A percentile compares a stretch with the other conserved stretches of the same genome.
phyloP scores from a whole-genome alignment of 2,888 invertebrate species.

The Orthosia incerta region DNA sequence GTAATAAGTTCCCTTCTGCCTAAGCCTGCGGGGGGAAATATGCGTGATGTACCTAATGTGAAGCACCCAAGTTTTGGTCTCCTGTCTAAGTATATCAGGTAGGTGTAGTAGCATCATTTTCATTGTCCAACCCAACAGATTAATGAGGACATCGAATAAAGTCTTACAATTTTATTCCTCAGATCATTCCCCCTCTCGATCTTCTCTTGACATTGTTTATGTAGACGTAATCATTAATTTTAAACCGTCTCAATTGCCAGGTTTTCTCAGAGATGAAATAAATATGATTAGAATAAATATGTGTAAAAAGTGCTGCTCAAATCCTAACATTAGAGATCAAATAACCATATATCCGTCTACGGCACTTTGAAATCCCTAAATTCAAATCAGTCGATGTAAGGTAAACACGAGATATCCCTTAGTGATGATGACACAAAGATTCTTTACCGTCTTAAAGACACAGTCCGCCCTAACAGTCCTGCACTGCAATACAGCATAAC shows the following conservation, averaged over 20 bases:
- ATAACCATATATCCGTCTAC: no score
- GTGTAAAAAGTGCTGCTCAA: background rate
- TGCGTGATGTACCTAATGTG: no score
- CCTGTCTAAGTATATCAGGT: no score
- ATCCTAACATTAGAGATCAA: background rate
- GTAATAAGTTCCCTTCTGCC: background rate
- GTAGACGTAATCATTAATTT: background rate
- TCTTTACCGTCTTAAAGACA: background rate
- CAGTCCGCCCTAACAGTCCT: background rate
- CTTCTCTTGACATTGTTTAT: conserved; percentile 37
- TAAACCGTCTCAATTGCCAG: background rate
- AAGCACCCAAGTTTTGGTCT: no score
- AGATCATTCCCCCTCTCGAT: conserved; percentile 33
- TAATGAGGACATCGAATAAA: conserved; percentile 60
- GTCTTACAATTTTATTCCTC: conserved; percentile 56
- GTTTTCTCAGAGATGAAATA: background rate
- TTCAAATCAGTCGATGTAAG: no score
- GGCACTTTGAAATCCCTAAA: no score
- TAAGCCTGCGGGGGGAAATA: no score
- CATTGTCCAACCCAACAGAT: conserved; percentile 22
- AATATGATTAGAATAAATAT: background rate
- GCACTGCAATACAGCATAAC: conserved; percentile 8
- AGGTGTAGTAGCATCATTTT: background rate
- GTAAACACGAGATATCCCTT: background rate
- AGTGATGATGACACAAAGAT: background rate